phyloP scores from a whole-genome alignment of 2,797 vertebrate genomes.

The Amblyopsis hoosieri region DNA sequence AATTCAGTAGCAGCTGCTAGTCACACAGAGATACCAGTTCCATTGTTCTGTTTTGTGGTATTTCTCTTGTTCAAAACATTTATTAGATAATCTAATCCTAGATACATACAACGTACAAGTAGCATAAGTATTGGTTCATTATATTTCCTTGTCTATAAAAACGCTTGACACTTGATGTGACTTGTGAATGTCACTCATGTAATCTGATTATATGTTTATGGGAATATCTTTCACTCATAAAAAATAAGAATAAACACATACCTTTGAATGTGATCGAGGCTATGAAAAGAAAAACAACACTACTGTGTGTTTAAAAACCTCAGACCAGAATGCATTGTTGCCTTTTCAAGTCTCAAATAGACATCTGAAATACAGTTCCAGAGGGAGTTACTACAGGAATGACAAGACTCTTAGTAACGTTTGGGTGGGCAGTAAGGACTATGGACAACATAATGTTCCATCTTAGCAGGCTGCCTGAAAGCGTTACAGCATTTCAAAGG shows the following conservation, averaged over 20 bases:
- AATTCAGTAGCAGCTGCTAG: neutral
- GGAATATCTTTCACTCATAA: neutral
- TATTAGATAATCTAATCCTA: neutral
- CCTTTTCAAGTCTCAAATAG: conserved; percentile 55
- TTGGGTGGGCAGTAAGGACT: conserved; percentile 37
- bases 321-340: conserved; percentile 36
- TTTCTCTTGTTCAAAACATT: neutral
- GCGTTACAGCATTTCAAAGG: conserved; percentile 31
- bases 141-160: neutral
- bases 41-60: neutral
- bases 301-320: too few species aligned
- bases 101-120: neutral
- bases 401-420: conserved; percentile 53
- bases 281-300: too few species aligned
- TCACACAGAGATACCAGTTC: conserved; percentile 1
- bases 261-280: neutral
- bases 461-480: conserved; percentile 48
- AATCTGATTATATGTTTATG: neutral
- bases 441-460: conserved; percentile 45
- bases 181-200: neutral
- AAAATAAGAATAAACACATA: neutral
- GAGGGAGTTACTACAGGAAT: conserved; percentile 54
- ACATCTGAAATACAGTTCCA: conserved; percentile 71
- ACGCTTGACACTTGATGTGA: neutral
- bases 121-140: neutral